These are phyloP conservation scores for Brenthis hecate DNA, from an alignment of 2,888 invertebrate genomes.

Conservation along the genomic window DNA sequence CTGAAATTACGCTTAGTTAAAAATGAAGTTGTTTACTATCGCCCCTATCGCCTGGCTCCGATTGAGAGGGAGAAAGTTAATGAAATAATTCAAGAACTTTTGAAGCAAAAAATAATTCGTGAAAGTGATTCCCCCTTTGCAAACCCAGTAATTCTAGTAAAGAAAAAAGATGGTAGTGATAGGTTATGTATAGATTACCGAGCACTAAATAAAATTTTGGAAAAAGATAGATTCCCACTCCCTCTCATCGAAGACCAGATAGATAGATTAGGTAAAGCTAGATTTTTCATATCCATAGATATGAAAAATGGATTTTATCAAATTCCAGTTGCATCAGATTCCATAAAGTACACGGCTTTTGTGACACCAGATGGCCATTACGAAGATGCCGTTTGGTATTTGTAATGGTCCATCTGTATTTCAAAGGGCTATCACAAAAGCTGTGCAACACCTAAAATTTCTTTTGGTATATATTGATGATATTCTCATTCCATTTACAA, in stretches of 20 bases:
- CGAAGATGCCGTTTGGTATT: slow-evolving; percentile 43
- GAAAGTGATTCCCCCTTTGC: slow-evolving; percentile 40
- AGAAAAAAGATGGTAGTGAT: slow-evolving; percentile 35
- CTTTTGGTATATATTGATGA: slow-evolving; percentile 40
- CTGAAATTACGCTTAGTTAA: background rate
- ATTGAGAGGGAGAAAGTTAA: slow-evolving; percentile 39
- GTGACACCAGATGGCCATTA: slow-evolving; percentile 35
- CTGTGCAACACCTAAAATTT: slow-evolving; percentile 36
- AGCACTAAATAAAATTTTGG: slow-evolving; percentile 34
- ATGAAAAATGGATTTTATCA: slow-evolving; percentile 40
- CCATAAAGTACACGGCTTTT: slow-evolving; percentile 39
- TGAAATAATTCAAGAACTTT: slow-evolving; percentile 35
- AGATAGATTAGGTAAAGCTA: slow-evolving; percentile 32
- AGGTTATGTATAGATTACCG: slow-evolving; percentile 37
- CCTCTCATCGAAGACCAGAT: slow-evolving; percentile 40
- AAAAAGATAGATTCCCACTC: slow-evolving; percentile 19
- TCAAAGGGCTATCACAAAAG: slow-evolving; percentile 38
- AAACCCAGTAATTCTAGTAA: slow-evolving; percentile 41
- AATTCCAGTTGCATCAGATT: slow-evolving; percentile 30
- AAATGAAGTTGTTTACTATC: slow-evolving; percentile 35
- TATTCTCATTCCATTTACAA: slow-evolving; percentile 35
- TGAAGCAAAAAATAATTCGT: slow-evolving; percentile 35
- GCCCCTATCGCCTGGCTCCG: slow-evolving; percentile 40
- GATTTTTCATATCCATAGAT: slow-evolving; percentile 31
- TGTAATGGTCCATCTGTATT: slow-evolving; percentile 41